phyloP scores from a whole-genome alignment of 2,113 vertebrate species.

The Promerops cafer region DNA sequence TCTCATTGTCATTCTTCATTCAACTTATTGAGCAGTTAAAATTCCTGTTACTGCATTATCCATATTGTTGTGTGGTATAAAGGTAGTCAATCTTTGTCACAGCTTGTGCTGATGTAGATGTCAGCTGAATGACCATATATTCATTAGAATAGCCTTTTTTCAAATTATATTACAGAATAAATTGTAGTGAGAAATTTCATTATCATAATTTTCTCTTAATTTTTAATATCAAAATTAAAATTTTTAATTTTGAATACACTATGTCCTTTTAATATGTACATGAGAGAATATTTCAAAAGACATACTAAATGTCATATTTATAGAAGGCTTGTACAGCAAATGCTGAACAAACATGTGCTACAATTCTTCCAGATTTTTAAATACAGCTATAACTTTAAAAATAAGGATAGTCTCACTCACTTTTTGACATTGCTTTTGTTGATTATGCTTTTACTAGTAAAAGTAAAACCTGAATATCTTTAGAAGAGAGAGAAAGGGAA shows the following conservation, averaged over 20 bases:
- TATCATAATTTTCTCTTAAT: background rate
- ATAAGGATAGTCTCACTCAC: fast-evolving
- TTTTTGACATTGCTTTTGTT: background rate
- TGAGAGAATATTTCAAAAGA: background rate
- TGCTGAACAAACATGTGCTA: background rate
- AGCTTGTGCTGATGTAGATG: background rate
- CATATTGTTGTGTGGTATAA: background rate
- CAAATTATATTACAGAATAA: background rate
- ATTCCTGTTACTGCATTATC: background rate
- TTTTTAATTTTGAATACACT: background rate
- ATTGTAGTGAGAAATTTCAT: background rate
- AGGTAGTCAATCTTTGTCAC: background rate
- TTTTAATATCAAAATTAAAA: background rate
- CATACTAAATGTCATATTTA: background rate
- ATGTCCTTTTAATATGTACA: background rate
- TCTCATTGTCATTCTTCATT: background rate
- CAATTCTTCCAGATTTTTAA: background rate
- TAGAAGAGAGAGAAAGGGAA: background rate
- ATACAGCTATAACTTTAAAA: background rate
- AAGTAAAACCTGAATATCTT: background rate
- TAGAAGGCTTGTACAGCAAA: background rate
- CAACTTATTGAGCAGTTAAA: background rate
- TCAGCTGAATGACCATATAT: background rate
- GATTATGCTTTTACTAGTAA: background rate
- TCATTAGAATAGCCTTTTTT: background rate